phyloP scores from a whole-genome alignment of 2,888 invertebrate genomes.

The Himalopsyche kuldschensis region DNA sequence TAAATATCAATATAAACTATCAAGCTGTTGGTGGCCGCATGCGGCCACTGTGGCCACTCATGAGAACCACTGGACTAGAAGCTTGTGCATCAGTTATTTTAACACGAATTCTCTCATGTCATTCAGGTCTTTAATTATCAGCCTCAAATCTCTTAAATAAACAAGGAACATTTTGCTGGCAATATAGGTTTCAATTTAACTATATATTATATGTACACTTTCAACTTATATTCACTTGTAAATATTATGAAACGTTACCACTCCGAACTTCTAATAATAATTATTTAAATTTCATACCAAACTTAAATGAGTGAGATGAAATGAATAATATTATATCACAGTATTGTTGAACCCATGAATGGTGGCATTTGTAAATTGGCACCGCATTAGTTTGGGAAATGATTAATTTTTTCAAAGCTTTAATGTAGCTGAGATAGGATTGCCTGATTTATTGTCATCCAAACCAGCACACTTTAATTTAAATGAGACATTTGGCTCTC shows the following conservation, averaged over 20 bases:
- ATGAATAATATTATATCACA: too few relatives aligned
- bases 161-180: neutral
- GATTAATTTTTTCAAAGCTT: neutral
- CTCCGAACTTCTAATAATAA: neutral
- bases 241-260: neutral
- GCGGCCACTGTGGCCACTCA: too few relatives aligned
- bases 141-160: neutral
- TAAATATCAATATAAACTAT: too few relatives aligned
- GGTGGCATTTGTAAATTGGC: neutral
- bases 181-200: neutral
- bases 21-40: too few relatives aligned
- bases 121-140: neutral
- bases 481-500: neutral
- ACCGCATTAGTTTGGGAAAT: neutral
- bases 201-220: neutral
- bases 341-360: neutral
- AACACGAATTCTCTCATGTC: neutral
- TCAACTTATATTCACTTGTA: neutral
- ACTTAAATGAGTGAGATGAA: too few relatives aligned
- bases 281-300: neutral
- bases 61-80: too few relatives aligned
- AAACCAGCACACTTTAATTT: neutral
- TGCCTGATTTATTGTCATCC: neutral
- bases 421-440: neutral
- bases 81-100: neutral